Conservation (phyloP, 2,888 invertebrate genomes). For the Dugesia japonica region DNA sequence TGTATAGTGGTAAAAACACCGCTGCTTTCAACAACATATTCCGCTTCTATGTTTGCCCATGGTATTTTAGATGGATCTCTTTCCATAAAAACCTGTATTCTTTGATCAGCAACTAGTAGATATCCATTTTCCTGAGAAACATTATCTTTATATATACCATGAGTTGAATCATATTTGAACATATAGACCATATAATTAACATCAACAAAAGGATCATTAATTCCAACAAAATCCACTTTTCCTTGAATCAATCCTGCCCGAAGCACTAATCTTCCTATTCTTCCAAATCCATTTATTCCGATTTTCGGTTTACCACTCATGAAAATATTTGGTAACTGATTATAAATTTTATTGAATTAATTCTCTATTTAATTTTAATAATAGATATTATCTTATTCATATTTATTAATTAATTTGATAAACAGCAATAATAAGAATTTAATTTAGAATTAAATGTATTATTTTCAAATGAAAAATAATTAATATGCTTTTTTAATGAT, state of each 20-base stretch:
- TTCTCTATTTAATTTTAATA: no score
- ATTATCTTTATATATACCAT: conserved; percentile 78
- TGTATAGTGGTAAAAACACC: conserved; percentile 91
- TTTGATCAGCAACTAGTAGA: conserved; percentile 63
- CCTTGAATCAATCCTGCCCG: conserved; percentile 63
- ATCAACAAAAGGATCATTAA: conserved; percentile 91
- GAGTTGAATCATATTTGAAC: conserved; percentile 93
- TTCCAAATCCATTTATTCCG: conserved; percentile 57
- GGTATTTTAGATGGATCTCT: conserved; percentile 62
- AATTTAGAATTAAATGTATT: no score
- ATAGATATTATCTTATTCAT: no score
- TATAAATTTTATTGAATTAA: not conserved
- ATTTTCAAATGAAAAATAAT: no score
- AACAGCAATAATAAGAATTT: no score
- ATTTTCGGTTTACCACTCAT: conserved; percentile 29
- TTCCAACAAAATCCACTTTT: conserved; percentile 56
- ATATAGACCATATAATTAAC: conserved; percentile 92
- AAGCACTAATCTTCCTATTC: conserved; percentile 77
- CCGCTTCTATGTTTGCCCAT: conserved; percentile 79
- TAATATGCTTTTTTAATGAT: no score
- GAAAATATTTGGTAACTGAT: not conserved
- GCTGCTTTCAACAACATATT: conserved; percentile 89
- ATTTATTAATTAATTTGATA: no score
- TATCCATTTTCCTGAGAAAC: conserved; percentile 61
- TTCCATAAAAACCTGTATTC: conserved; percentile 68